Base-by-base conservation (phyloP, 2,797 vertebrate species). In the Rhinogobio ventralis region DNA sequence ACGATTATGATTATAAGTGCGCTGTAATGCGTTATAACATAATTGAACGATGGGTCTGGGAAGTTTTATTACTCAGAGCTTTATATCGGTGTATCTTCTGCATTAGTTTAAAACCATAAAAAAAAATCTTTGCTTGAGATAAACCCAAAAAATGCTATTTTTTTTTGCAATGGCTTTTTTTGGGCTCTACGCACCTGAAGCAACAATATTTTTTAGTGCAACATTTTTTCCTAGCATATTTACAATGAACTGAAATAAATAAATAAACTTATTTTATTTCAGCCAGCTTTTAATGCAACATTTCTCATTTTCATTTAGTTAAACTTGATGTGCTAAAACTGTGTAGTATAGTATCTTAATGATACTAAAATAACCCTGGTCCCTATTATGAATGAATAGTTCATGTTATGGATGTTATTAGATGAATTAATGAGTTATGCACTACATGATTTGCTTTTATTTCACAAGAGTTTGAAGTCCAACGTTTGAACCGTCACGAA, bases 391-490 rank as follows among this genome's bases (percentile, higher is more conserved):
- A 73, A 5, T 2, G 8, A 73, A 30, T 49, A 7, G 13, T 7
- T 30, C 2, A 13, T 30, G 30, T 3, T 30, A 20, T 33, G 28
- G 19, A n/a, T n/a, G 73, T 36, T 75, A 55, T 36, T 55, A 5
- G 28, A 55, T 55, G 8, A n/a, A 55, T 53, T 1, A 1, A 25
- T 0, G 46, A 45, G 19, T 14, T 33, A n/a, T n/a, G 20, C 51
- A 36, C 3, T 7, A 1, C 20, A 11, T 11, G 20, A 60, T 60
- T 25, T 60, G 8, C 33, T 60, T 57, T 4, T 77, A 19, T 77
- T 77, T 77, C 33, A 28, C 53, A 42, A 42, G 53, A 28, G 74
- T 77, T 60, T 76, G 23, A 76, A 60, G 74, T 76, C 33, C 33
- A 76, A 0, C 7, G 0, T 76, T 60, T 76, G 53, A 17, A 33